Percentiles rank a stretch among this genome's conserved stretches.
phyloP scores from a whole-genome alignment of 2,113 vertebrate species.

The Cryptotis parvus region DNA sequence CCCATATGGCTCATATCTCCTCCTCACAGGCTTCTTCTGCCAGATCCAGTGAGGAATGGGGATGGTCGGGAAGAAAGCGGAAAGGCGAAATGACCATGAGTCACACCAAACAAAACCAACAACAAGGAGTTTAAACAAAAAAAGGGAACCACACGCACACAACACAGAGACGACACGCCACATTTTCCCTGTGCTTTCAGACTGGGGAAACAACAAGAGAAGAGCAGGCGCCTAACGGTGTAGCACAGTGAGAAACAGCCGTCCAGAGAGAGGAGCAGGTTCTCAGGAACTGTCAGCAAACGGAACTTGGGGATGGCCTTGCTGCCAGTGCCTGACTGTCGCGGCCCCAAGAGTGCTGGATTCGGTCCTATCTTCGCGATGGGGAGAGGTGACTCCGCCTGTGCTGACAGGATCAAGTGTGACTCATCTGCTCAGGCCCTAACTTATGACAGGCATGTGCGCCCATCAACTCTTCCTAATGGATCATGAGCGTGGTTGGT shows the following conservation, averaged over 20 bases:
- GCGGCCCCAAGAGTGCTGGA: too few species aligned
- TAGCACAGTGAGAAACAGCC: neutral
- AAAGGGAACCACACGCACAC: neutral
- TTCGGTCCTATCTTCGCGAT: neutral
- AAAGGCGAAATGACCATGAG: neutral
- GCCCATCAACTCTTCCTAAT: neutral
- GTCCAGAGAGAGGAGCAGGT: neutral
- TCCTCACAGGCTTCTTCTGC: constrained; percentile 95
- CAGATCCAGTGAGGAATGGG: neutral
- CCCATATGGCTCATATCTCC: constrained; percentile 96
- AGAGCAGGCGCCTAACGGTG: neutral
- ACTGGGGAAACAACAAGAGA: neutral
- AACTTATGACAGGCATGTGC: neutral
- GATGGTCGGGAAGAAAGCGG: constrained; percentile 26
- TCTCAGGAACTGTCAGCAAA: neutral
- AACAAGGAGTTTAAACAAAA: neutral
- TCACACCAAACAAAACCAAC: neutral
- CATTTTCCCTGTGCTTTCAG: neutral
- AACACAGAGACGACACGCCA: neutral
- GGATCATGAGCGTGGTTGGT: neutral
- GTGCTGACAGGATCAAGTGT: neutral
- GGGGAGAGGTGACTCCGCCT: neutral
- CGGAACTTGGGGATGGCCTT: neutral
- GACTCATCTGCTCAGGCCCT: neutral
- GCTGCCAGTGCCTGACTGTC: too few species aligned